These are phyloP conservation scores for Thermophis baileyi DNA, from an alignment of 2,113 vertebrate species.

Conservation along the genomic window DNA sequence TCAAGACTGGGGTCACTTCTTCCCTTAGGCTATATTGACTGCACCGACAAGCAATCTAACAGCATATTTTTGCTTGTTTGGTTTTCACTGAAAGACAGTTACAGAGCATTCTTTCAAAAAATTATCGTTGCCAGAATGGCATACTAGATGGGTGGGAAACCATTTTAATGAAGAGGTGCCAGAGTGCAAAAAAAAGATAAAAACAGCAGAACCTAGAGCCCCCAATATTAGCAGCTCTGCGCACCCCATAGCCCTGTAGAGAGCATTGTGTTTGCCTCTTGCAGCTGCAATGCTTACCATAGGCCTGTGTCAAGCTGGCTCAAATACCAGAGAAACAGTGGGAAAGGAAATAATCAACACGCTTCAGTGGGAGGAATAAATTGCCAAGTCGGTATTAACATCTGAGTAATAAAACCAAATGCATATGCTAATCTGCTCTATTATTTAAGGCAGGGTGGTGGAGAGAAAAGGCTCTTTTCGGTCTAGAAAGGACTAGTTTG, in stretches of 20 bases:
- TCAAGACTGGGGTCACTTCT: background rate
- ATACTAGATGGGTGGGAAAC: constrained; percentile 47
- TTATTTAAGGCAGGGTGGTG: constrained; percentile 57
- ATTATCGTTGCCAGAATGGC: constrained; percentile 55
- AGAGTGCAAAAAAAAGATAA: constrained; percentile 30
- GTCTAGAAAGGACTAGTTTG: constrained; percentile 70
- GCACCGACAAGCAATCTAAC: background rate
- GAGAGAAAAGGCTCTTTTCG: constrained; percentile 68
- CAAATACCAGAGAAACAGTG: constrained; percentile 45
- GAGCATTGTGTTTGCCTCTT: constrained; percentile 52
- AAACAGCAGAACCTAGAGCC: constrained; percentile 57
- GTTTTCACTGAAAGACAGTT: constrained; percentile 41
- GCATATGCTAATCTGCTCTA: constrained; percentile 72
- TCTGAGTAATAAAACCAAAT: constrained; percentile 74
- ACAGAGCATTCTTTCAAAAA: constrained; percentile 19
- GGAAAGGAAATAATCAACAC: constrained; percentile 69
- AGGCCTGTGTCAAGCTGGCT: constrained; percentile 51
- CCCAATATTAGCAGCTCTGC: constrained; percentile 40
- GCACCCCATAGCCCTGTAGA: constrained; percentile 32
- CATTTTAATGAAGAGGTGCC: constrained; percentile 54
- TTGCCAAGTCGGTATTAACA: constrained; percentile 71
- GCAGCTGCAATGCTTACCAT: constrained; percentile 63
- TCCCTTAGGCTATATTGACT: background rate
- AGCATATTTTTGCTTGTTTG: background rate
- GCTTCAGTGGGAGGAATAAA: constrained; percentile 65